These are phyloP conservation scores for Phoebastria nigripes DNA, from an alignment of 2,797 vertebrate species.

Conservation along the genomic window DNA sequence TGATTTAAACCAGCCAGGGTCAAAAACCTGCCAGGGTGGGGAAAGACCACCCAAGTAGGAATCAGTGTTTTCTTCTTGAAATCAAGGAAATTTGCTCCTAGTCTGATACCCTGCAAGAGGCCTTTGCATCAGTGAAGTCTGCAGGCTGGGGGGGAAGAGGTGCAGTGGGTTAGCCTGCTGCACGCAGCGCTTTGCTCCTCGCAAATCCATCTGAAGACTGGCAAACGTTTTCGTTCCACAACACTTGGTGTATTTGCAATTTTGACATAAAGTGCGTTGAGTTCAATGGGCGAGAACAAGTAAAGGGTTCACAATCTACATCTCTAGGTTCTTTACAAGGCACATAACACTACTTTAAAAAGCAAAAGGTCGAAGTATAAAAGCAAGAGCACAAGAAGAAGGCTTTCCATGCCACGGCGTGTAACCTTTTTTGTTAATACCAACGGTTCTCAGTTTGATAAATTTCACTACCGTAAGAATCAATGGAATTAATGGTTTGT, in stretches of 20 bases:
- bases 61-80: neutral
- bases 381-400: conserved; percentile 21
- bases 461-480: conserved; percentile 46
- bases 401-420: neutral
- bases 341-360: neutral
- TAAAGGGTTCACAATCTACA: neutral
- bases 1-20: neutral
- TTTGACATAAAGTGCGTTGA: neutral
- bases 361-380: conserved; percentile 20
- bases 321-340: neutral
- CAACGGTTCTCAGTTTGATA: conserved; percentile 54
- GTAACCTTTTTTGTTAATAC: conserved; percentile 35
- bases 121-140: neutral
- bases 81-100: neutral
- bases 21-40: neutral
- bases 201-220: neutral
- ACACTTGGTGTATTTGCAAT: neutral
- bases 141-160: neutral
- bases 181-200: accelerated
- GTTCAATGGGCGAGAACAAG: neutral
- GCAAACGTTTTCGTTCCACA: neutral
- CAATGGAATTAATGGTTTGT: conserved; percentile 67
- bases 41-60: neutral
- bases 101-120: neutral
- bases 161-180: neutral